Evolutionary conservation across 2,888 invertebrate species (phyloP).

Genomic region (Hemithea aestivaria): DNA sequence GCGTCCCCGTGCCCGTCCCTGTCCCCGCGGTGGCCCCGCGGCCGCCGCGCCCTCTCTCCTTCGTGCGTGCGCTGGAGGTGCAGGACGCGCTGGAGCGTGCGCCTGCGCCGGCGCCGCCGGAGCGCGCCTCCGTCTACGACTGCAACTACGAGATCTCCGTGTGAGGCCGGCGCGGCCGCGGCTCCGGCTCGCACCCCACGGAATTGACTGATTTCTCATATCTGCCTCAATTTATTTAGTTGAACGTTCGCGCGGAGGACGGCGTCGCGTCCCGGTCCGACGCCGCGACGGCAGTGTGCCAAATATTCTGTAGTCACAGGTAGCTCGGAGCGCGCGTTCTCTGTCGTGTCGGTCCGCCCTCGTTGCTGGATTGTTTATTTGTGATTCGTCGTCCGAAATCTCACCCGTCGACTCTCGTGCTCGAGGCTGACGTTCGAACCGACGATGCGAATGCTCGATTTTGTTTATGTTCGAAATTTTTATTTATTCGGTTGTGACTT

Average conservation of each 20-base stretch:
- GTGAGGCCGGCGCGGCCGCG: slow-evolving; percentile 69
- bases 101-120: slow-evolving; percentile 79
- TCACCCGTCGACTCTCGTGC: too few species aligned
- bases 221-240: slow-evolving; percentile 50
- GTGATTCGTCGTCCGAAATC: too few species aligned
- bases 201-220: slow-evolving; percentile 58
- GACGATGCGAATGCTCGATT: too few species aligned
- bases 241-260: slow-evolving; percentile 30
- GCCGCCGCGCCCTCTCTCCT: slow-evolving; percentile 88
- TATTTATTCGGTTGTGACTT: too few species aligned
- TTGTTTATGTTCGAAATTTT: too few species aligned
- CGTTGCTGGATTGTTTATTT: background rate
- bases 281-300: slow-evolving; percentile 55
- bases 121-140: slow-evolving; percentile 94
- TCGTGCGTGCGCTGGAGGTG: slow-evolving; percentile 93
- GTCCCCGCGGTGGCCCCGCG: slow-evolving; percentile 63
- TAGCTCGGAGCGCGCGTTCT: slow-evolving; percentile 39
- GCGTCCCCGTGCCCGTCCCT: slow-evolving; percentile 60
- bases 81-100: slow-evolving; percentile 91
- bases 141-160: slow-evolving; percentile 98
- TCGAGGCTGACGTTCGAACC: too few species aligned
- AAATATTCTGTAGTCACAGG: slow-evolving; percentile 68
- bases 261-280: slow-evolving; percentile 27
- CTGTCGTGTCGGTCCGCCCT: too few species aligned
- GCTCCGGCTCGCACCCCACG: too few species aligned